Conservation (phyloP, 2,888 invertebrate species). For the Andrena marginata region DNA sequence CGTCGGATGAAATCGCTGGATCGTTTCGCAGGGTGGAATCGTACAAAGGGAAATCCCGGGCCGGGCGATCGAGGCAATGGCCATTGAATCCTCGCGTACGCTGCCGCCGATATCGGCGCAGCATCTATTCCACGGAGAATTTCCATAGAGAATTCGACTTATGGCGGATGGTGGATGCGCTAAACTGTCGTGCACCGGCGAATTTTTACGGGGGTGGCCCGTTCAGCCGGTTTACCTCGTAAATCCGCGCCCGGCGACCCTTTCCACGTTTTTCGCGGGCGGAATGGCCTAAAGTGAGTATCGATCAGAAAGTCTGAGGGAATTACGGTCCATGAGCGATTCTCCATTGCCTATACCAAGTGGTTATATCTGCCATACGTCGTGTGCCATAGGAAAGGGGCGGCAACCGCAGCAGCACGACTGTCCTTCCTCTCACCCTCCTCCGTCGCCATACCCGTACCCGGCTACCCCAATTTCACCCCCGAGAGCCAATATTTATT, state of each 20-base stretch:
- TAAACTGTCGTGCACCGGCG: constrained; percentile 50
- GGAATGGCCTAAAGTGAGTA: constrained; percentile 76
- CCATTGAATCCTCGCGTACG: constrained; percentile 31
- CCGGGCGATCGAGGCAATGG: constrained; percentile 37
- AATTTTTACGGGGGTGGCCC: constrained; percentile 53
- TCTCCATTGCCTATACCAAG: constrained; percentile 80
- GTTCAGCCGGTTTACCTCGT: constrained; percentile 48
- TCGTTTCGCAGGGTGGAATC: constrained; percentile 26
- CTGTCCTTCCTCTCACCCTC: constrained; percentile 77
- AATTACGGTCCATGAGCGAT: constrained; percentile 80
- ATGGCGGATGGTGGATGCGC: constrained; percentile 44
- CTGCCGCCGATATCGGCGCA: constrained; percentile 34
- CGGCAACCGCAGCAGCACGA: constrained; percentile 84
- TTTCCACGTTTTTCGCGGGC: constrained; percentile 56
- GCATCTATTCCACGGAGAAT: constrained; percentile 45
- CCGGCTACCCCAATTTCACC: constrained; percentile 79
- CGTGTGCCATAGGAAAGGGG: constrained; percentile 82
- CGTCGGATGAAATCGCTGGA: background rate
- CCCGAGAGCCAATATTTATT: constrained; percentile 84
- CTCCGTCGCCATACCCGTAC: constrained; percentile 61
- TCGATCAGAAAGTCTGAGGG: constrained; percentile 81
- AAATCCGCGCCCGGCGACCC: constrained; percentile 55
- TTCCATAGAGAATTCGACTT: constrained; percentile 52
- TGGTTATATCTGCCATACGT: constrained; percentile 84
- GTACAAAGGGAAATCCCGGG: constrained; percentile 16